Conservation (phyloP, 2,888 invertebrate species). For the Flexamia atlantica region DNA sequence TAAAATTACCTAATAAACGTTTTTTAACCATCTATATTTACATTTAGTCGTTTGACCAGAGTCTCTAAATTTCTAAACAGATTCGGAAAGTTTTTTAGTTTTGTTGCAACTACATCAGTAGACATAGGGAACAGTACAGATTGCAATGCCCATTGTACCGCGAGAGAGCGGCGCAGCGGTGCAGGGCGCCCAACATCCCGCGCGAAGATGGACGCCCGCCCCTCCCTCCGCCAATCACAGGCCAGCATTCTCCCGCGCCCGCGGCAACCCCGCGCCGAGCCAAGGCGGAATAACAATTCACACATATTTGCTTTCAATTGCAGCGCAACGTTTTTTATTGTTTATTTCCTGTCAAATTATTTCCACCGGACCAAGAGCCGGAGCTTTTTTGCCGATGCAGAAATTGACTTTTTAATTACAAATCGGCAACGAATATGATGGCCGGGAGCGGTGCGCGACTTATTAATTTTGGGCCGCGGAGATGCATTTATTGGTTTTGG, state of each 20-base stretch:
- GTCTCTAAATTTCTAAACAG: too few relatives aligned
- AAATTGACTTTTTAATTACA: conserved; percentile 58
- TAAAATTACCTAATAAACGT: too few relatives aligned
- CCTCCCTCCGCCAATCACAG: conserved; percentile 53
- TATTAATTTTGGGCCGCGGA: conserved; percentile 46
- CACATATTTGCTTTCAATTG: conserved; percentile 62
- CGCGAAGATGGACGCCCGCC: conserved; percentile 52
- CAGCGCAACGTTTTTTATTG: conserved; percentile 49
- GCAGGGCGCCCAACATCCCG: conserved; percentile 3
- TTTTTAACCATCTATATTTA: too few relatives aligned
- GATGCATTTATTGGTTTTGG: conserved; percentile 54
- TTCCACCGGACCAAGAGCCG: conserved; percentile 26
- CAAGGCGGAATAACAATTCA: conserved; percentile 63
- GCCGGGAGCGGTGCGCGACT: conserved; percentile 32
- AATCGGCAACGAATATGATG: conserved; percentile 55
- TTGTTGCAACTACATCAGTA: too few relatives aligned
- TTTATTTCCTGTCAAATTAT: conserved; percentile 45
- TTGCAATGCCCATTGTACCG: too few relatives aligned
- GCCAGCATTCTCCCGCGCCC: conserved; percentile 15
- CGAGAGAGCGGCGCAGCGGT: background rate
- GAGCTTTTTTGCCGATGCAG: conserved; percentile 41
- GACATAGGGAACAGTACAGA: too few relatives aligned
- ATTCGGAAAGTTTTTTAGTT: too few relatives aligned
- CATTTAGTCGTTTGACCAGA: too few relatives aligned
- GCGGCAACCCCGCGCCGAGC: background rate